These are phyloP conservation scores for Eutrigla gurnardus DNA, from an alignment of 2,797 vertebrate species.

Conservation along the genomic window DNA sequence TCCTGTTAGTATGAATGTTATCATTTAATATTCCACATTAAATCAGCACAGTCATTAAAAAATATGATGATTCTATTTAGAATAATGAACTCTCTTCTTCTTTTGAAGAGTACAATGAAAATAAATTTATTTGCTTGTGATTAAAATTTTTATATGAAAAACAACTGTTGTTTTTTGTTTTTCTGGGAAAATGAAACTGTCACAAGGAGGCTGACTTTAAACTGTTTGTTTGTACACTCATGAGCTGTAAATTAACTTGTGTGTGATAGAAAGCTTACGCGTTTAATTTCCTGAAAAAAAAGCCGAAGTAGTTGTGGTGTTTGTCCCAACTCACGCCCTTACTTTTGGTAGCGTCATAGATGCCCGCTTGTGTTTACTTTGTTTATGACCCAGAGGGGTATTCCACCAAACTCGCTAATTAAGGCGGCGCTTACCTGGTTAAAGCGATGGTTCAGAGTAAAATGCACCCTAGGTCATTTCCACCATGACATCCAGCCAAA, in stretches of 20 bases:
- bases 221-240: constrained; percentile 15
- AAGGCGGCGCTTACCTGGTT: too few relatives aligned
- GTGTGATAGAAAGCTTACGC: background rate
- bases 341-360: background rate
- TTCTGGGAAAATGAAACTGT: background rate
- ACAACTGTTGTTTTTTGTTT: constrained; percentile 11
- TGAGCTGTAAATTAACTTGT: constrained; percentile 9
- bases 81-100: background rate
- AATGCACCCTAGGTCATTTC: too few relatives aligned
- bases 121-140: background rate
- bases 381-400: too few relatives aligned
- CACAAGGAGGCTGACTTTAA: background rate
- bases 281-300: constrained; percentile 1
- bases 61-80: background rate
- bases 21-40: constrained; percentile 21
- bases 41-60: background rate
- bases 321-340: constrained; percentile 45
- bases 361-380: too few relatives aligned
- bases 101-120: constrained; percentile 16
- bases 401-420: too few relatives aligned
- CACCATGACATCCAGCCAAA: too few relatives aligned
- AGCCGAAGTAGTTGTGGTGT: background rate
- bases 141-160: background rate
- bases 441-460: too few relatives aligned
- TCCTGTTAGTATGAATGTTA: constrained; percentile 25